phyloP scores from a whole-genome alignment of 1,140 invertebrate species.

The Drosophila repleta region DNA sequence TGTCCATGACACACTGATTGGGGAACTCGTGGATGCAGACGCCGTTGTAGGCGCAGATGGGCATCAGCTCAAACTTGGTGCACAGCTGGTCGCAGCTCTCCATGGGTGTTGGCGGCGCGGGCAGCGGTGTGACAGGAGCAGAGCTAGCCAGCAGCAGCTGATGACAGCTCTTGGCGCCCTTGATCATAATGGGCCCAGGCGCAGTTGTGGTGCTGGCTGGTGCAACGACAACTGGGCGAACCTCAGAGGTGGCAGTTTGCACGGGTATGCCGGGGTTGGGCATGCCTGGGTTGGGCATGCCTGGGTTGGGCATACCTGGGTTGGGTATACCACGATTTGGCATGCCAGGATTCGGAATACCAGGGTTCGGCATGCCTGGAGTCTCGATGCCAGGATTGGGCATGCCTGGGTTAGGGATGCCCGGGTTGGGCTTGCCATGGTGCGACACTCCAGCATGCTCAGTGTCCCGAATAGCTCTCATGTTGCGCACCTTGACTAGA shows the following conservation, averaged over 20 bases:
- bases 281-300: conserved; percentile 21
- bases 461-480: conserved; percentile 31
- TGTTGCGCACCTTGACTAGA: conserved; percentile 35
- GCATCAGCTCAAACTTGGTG: conserved; percentile 69
- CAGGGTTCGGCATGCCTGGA: neutral
- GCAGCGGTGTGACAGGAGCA: conserved; percentile 6
- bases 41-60: conserved; percentile 70
- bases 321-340: conserved; percentile 41
- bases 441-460: conserved; percentile 32
- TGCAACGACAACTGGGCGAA: conserved; percentile 27
- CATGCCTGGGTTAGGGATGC: conserved; percentile 22
- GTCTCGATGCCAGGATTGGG: conserved; percentile 41
- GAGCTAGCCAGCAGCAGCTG: conserved; percentile 46
- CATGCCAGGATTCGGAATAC: neutral
- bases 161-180: conserved; percentile 49
- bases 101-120: conserved; percentile 6
- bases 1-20: conserved; percentile 76
- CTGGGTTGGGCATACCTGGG: conserved; percentile 40
- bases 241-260: conserved; percentile 43
- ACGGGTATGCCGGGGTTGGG: conserved; percentile 35
- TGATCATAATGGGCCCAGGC: conserved; percentile 23
- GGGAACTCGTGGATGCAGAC: conserved; percentile 72
- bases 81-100: conserved; percentile 66
- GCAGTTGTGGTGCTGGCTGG: conserved; percentile 27
- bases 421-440: conserved; percentile 34